These are phyloP conservation scores for Bostrychus sinensis DNA, from an alignment of 2,113 vertebrate genomes.

Conservation along the genomic window DNA sequence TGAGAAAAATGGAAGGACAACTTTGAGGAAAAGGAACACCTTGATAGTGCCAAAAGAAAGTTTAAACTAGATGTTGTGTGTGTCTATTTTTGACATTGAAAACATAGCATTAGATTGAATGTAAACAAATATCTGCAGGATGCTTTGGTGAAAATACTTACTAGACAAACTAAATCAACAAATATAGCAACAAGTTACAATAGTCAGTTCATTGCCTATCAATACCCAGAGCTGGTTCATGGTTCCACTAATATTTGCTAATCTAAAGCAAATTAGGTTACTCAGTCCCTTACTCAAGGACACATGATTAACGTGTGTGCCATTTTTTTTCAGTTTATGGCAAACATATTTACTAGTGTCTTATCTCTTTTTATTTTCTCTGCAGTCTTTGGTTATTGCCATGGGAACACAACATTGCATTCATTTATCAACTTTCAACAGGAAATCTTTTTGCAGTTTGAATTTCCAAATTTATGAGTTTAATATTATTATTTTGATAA, in stretches of 20 bases:
- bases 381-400: no score
- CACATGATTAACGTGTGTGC: neutral
- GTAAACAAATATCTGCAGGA: neutral
- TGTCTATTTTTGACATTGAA: neutral
- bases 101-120: neutral
- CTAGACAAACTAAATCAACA: no score
- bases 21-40: conserved; percentile 9
- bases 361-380: no score
- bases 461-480: no score
- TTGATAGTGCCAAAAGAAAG: neutral
- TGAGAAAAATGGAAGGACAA: neutral
- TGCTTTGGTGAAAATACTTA: no score
- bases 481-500: no score
- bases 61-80: neutral
- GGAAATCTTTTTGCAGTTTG: no score
- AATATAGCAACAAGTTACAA: no score
- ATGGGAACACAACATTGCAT: no score
- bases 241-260: neutral
- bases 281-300: neutral
- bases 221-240: neutral
- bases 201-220: no score
- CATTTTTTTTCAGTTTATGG: neutral
- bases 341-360: neutral
- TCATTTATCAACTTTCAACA: no score
- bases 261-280: neutral